phyloP scores from a whole-genome alignment of 2,797 vertebrate genomes.

The Phoebastria nigripes region DNA sequence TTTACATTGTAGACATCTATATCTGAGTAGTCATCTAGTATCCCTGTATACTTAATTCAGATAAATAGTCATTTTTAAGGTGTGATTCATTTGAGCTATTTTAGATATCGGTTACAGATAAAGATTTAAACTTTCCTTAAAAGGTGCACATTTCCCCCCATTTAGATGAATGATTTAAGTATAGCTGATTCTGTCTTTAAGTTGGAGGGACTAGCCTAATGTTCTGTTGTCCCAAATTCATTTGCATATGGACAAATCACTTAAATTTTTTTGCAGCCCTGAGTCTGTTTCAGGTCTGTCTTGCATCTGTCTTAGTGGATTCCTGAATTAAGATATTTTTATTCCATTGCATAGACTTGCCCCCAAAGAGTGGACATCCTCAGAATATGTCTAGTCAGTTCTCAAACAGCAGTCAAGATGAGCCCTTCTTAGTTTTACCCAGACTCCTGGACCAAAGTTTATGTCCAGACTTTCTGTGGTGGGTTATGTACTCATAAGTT shows the following conservation, averaged over 20 bases:
- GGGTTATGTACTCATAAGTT: neutral
- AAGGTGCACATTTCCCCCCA: neutral
- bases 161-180: neutral
- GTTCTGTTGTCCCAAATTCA: neutral
- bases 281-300: neutral
- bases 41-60: neutral
- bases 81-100: neutral
- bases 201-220: neutral
- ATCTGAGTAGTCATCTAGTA: neutral
- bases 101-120: neutral
- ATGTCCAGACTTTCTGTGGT: neutral
- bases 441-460: neutral
- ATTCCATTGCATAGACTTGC: neutral
- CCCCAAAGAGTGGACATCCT: neutral
- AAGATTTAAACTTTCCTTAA: neutral
- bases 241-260: neutral
- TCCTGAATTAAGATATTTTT: neutral
- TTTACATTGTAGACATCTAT: neutral
- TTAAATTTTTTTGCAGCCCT: neutral
- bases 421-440: neutral
- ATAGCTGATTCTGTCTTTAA: neutral
- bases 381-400: neutral
- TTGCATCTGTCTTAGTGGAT: neutral
- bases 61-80: neutral
- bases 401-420: neutral